Conservation (phyloP, 2,888 invertebrate genomes). For the Chrysolina haemoptera region DNA sequence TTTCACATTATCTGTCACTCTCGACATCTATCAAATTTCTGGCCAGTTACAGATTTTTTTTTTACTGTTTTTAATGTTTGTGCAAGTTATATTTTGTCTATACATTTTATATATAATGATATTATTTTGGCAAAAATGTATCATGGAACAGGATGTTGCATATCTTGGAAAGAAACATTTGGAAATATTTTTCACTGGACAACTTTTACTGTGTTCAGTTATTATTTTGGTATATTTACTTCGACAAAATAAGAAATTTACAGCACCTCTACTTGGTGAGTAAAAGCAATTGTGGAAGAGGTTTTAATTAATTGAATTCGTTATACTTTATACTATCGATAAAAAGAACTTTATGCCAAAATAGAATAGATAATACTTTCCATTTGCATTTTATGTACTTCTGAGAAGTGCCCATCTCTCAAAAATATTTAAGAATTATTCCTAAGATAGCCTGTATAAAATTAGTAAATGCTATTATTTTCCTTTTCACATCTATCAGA, state of each 20-base stretch:
- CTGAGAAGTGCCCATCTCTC: no score
- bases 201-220: slow-evolving; percentile 11
- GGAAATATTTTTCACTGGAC: neutral
- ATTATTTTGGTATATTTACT: neutral
- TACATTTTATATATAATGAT: neutral
- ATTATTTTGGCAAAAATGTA: slow-evolving; percentile 6
- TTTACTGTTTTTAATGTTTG: slow-evolving; percentile 6
- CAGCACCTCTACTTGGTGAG: slow-evolving; percentile 5
- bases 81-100: neutral
- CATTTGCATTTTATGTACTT: no score
- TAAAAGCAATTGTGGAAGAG: neutral
- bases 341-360: neutral
- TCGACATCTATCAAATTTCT: slow-evolving; percentile 9
- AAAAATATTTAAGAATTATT: no score
- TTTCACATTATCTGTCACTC: neutral
- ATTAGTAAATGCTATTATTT: neutral
- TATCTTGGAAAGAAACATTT: neutral
- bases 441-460: no score
- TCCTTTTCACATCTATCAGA: neutral
- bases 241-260: neutral
- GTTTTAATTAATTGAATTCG: no score
- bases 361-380: neutral
- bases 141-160: slow-evolving; percentile 4
- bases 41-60: neutral
- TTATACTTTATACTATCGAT: no score